These are phyloP conservation scores for Pandemis heparana DNA, from an alignment of 2,888 invertebrate genomes.

Conservation along the genomic window DNA sequence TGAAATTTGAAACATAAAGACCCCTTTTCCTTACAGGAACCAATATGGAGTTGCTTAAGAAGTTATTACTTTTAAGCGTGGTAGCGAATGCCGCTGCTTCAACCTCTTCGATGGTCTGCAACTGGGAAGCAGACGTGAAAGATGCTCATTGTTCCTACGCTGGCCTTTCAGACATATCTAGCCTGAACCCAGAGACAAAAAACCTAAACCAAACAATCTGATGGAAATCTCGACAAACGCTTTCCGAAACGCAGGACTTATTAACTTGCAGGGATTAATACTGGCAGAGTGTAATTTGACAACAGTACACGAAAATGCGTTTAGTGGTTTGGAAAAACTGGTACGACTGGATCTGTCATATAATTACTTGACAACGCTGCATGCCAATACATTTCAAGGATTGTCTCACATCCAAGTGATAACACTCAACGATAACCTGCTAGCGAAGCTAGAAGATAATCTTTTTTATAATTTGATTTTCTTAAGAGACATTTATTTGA, in stretches of 20 bases:
- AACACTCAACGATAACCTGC: conserved; percentile 90
- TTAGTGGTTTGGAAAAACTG: conserved; percentile 90
- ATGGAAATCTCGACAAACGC: conserved; percentile 88
- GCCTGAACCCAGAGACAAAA: conserved; percentile 90
- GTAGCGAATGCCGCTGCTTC: conserved; percentile 73
- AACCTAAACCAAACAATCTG: conserved; percentile 89
- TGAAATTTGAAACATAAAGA: too few species aligned
- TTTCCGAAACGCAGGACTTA: conserved; percentile 89
- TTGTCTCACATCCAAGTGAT: conserved; percentile 90
- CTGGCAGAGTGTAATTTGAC: conserved; percentile 91
- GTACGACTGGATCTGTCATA: conserved; percentile 93
- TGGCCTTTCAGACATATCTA: conserved; percentile 89
- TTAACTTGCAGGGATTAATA: conserved; percentile 93
- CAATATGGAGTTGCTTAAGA: conserved; percentile 69
- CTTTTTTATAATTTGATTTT: conserved; percentile 90
- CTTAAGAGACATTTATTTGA: conserved; percentile 91
- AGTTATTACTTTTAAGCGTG: conserved; percentile 60
- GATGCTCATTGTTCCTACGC: conserved; percentile 91
- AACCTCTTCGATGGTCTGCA: conserved; percentile 88
- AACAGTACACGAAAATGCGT: conserved; percentile 89
- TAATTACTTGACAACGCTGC: conserved; percentile 88
- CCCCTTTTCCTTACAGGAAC: conserved; percentile 71
- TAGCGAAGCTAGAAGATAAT: conserved; percentile 89
- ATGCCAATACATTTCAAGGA: conserved; percentile 89
- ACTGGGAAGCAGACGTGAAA: conserved; percentile 94